These are phyloP conservation scores for Gonocerus acuteangulatus DNA, from an alignment of 2,888 invertebrate species.

Conservation along the genomic window DNA sequence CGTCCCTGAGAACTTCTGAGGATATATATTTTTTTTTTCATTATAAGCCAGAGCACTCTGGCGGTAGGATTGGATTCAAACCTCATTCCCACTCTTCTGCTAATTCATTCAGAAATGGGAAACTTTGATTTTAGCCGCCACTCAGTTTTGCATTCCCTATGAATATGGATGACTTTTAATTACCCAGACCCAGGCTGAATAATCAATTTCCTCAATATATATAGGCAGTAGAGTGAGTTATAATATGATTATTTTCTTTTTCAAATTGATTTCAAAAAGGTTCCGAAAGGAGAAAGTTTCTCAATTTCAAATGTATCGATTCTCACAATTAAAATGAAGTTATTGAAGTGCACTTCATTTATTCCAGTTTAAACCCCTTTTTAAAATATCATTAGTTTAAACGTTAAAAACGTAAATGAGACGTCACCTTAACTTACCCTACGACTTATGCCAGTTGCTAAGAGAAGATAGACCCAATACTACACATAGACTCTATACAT, in stretches of 20 bases:
- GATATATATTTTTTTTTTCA: neutral
- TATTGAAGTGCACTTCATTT: no score
- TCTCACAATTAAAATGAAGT: no score
- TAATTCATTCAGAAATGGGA: conserved; percentile 1
- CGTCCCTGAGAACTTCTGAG: neutral
- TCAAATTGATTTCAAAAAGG: neutral
- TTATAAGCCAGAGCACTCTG: neutral
- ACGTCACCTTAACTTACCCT: no score
- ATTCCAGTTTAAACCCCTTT: no score
- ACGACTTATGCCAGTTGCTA: no score
- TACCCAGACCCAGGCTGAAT: neutral
- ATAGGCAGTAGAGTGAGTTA: neutral
- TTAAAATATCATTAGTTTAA: no score
- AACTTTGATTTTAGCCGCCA: neutral
- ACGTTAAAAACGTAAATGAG: no score
- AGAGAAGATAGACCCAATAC: no score
- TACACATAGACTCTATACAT: no score
- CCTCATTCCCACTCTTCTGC: neutral
- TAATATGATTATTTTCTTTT: neutral
- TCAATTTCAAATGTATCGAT: no score
- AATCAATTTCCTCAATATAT: neutral
- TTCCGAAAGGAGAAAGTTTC: neutral
- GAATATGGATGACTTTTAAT: conserved; percentile 1
- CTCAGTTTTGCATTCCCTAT: neutral
- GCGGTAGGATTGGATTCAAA: neutral